phyloP scores from a whole-genome alignment of 2,797 vertebrate species.

The Echeneis naucrates region DNA sequence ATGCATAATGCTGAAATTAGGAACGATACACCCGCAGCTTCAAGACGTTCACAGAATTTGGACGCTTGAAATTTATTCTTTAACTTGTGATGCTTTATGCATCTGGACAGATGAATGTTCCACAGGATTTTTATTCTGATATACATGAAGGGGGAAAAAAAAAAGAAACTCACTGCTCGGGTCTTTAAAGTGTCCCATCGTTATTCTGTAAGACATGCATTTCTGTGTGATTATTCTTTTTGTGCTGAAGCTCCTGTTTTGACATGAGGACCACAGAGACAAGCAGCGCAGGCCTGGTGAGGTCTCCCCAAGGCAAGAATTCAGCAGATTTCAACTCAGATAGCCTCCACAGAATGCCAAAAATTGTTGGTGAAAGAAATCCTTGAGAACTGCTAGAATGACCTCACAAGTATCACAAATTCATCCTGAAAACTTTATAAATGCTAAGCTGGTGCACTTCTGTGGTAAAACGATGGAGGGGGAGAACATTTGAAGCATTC shows the following conservation, averaged over 20 bases:
- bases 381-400: constrained; percentile 59
- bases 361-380: constrained; percentile 28
- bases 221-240: constrained; percentile 68
- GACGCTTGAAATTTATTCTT: constrained; percentile 45
- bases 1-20: constrained; percentile 55
- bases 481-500: constrained; percentile 26
- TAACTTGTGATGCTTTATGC: constrained; percentile 69
- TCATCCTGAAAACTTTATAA: constrained; percentile 44
- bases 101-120: constrained; percentile 50
- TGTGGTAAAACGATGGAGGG: constrained; percentile 8
- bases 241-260: constrained; percentile 58
- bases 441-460: constrained; percentile 37
- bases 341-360: constrained; percentile 40
- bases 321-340: constrained; percentile 57
- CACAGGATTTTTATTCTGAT: constrained; percentile 20
- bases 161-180: constrained; percentile 15
- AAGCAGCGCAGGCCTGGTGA: constrained; percentile 20
- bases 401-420: constrained; percentile 55
- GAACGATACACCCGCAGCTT: constrained; percentile 25
- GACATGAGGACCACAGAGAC: constrained; percentile 57
- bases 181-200: constrained; percentile 41
- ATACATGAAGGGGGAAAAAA: constrained; percentile 4
- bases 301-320: constrained; percentile 55
- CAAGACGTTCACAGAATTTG: constrained; percentile 54
- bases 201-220: constrained; percentile 61